Base-by-base conservation (phyloP, 2,888 invertebrate genomes). In the Sisyra nigra region DNA sequence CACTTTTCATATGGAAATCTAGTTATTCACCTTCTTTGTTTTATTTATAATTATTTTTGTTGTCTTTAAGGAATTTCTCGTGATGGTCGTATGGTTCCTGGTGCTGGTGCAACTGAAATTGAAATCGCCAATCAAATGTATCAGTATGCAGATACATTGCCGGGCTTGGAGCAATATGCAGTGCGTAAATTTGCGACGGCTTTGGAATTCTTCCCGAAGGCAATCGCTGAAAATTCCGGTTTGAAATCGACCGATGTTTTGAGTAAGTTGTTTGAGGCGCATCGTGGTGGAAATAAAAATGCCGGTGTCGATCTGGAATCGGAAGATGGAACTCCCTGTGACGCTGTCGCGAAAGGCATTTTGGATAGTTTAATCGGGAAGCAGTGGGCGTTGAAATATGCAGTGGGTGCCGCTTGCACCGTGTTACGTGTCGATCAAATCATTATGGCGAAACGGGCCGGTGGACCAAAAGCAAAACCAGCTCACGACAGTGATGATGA, bases 381-480 rank as follows among this genome's bases (percentile, higher is more conserved):
- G 62, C 71, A 76, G 57, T 97, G 96, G 93, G 96, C 81, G 3
- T 66, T 99, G 43, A 93, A 94, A 61, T 93, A 97, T 65, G 94
- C 97, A 0, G 86, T 91, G 0, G 79, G 84, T 47, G 92, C 93
- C 2, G 92, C 96, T 1, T 77, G 83, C 47, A 94, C 94, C 1
- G 84, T 96, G 50, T 71, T 97, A 19, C 81, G 85, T 60, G 89
- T 97, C 18, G 93, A 96, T 66, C 92, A 96, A 67, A 96, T 97
- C 51, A 96, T 97, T 50, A 94, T 96, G 94, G 92, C 96, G 0
- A 96, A 96, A 67, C 74, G 85, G 53, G 93, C 94, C 11, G 96
- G 96, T 37, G 96, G 96, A 36, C 94, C 94, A 0, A 94, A 93
- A 62, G 74, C 86, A 2, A 74, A 75, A 54, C 56, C 56, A 39